Conservation (phyloP, 2,113 vertebrate genomes). For the Carlito syrichta region DNA sequence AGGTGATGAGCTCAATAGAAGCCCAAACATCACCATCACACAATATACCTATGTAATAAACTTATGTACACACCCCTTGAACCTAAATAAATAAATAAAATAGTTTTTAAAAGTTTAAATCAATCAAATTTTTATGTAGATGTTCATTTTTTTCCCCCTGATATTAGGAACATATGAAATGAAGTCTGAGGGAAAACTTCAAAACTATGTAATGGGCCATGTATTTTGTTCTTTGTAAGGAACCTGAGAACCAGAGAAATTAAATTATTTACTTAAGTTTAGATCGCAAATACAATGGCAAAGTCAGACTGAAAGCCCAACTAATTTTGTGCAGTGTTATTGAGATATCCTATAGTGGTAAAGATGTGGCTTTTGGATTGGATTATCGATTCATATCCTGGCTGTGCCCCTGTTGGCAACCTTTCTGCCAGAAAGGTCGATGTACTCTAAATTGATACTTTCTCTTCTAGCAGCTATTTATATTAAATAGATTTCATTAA, state of each 20-base stretch:
- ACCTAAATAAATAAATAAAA: too few species aligned
- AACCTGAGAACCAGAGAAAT: background rate
- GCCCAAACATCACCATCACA: too few species aligned
- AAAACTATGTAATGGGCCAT: background rate
- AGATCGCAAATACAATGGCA: background rate
- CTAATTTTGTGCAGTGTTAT: background rate
- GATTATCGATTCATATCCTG: background rate
- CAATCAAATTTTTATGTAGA: background rate
- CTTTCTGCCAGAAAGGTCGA: background rate
- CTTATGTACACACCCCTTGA: too few species aligned
- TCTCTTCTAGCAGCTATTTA: background rate
- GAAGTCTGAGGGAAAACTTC: constrained; percentile 3
- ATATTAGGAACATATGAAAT: background rate
- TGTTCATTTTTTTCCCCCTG: background rate
- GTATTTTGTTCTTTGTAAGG: background rate
- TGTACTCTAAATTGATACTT: background rate
- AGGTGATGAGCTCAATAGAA: too few species aligned
- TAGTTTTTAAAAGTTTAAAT: background rate
- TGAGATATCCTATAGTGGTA: background rate
- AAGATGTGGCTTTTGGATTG: background rate
- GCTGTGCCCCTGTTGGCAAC: background rate
- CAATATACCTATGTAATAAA: too few species aligned
- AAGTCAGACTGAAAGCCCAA: background rate
- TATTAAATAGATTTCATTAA: background rate
- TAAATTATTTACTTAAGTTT: background rate